phyloP scores from a whole-genome alignment of 2,888 invertebrate genomes.

The Pyrgus malvae region DNA sequence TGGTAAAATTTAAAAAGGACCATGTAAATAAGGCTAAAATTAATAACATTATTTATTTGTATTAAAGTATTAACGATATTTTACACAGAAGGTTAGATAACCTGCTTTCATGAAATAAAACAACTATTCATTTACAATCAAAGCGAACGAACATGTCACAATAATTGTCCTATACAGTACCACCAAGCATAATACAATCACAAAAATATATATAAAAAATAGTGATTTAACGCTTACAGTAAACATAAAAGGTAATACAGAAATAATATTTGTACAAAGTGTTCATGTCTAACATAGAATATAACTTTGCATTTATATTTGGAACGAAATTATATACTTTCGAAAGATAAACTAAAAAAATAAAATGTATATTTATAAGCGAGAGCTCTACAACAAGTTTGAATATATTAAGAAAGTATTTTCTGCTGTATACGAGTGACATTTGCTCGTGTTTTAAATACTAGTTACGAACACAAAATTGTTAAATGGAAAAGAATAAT shows the following conservation, averaged over 20 bases:
- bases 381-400: neutral
- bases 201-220: conserved; percentile 22
- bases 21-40: too few relatives aligned
- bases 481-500: neutral
- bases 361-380: conserved; percentile 1
- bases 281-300: conserved; percentile 16
- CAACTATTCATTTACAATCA: neutral
- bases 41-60: too few relatives aligned
- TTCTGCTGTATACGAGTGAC: too few relatives aligned
- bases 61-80: too few relatives aligned
- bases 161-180: neutral
- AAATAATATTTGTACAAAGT: conserved; percentile 22
- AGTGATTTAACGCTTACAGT: conserved; percentile 5
- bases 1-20: too few relatives aligned
- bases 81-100: too few relatives aligned
- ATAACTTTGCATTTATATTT: conserved; percentile 11
- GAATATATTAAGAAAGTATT: neutral
- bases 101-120: neutral
- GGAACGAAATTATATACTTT: conserved; percentile 9
- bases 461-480: too few relatives aligned
- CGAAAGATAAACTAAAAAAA: neutral
- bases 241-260: conserved; percentile 12
- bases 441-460: too few relatives aligned
- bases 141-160: neutral
- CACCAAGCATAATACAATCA: conserved; percentile 1